Conservation (phyloP, 2,888 invertebrate genomes). For the Polymixis lichenea region DNA sequence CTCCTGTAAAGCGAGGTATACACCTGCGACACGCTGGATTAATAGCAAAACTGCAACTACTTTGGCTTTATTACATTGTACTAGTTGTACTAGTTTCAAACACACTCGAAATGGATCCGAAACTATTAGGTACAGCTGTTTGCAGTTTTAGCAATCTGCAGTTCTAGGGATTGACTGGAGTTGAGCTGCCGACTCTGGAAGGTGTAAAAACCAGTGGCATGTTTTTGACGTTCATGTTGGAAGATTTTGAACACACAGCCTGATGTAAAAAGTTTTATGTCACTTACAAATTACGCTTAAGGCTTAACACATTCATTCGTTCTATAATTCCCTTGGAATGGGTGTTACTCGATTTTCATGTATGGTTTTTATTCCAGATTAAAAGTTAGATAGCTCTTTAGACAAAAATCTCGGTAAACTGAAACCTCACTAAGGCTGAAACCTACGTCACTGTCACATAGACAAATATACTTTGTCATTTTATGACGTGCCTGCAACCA, state of each 20-base stretch:
- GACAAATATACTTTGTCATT: neutral
- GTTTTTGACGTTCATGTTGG: neutral
- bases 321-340: neutral
- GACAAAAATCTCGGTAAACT: neutral
- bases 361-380: too few relatives aligned
- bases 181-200: neutral
- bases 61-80: constrained; percentile 43
- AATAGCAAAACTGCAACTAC: constrained; percentile 43
- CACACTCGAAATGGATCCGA: constrained; percentile 10
- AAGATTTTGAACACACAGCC: neutral
- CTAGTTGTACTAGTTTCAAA: constrained; percentile 39
- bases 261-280: neutral
- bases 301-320: neutral
- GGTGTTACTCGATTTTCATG: neutral
- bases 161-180: constrained; percentile 1
- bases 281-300: neutral
- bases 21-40: constrained; percentile 49
- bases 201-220: neutral
- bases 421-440: neutral
- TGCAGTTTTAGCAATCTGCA: constrained; percentile 16
- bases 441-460: neutral
- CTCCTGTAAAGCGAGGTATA: constrained; percentile 26
- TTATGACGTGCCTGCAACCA: neutral
- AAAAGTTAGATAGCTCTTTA: too few relatives aligned
- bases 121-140: constrained; percentile 22